Conservation (phyloP, 1,140 invertebrate species). For the Metaphire vulgaris region DNA sequence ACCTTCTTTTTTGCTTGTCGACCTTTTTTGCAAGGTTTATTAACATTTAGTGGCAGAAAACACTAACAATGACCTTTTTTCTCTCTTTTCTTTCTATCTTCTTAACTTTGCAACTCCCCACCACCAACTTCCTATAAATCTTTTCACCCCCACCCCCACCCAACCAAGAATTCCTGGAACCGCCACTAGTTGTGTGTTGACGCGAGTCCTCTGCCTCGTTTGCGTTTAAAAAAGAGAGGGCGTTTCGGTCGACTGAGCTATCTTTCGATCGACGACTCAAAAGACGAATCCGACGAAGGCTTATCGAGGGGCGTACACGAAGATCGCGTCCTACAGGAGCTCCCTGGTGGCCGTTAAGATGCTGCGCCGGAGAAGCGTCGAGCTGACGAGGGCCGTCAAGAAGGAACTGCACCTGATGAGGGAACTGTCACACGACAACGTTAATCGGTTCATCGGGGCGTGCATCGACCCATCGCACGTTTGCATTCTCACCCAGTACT, state of each 20-base stretch:
- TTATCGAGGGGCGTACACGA: constrained; percentile 4
- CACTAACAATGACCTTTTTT: too few species aligned
- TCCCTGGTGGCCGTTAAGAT: constrained; percentile 27
- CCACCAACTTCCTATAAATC: too few species aligned
- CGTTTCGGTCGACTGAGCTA: constrained; percentile 18
- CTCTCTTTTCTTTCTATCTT: too few species aligned
- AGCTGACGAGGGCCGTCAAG: constrained; percentile 28
- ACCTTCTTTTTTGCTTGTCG: too few species aligned
- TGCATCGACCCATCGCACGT: constrained; percentile 28
- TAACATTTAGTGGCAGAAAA: too few species aligned
- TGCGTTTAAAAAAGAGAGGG: too few species aligned
- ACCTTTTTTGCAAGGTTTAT: too few species aligned
- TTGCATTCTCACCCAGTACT: constrained; percentile 31
- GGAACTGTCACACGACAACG: constrained; percentile 32
- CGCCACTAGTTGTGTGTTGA: too few species aligned
- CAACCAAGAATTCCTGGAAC: too few species aligned
- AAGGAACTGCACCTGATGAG: constrained; percentile 29
- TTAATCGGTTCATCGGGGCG: constrained; percentile 28
- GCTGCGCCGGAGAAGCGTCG: constrained; percentile 22
- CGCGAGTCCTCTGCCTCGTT: too few species aligned
- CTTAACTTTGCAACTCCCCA: too few species aligned
- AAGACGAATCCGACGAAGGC: constrained; percentile 9
- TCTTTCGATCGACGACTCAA: constrained; percentile 9
- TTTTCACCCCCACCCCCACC: too few species aligned
- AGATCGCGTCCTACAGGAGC: constrained; percentile 26